A percentile compares a stretch with the other conserved stretches of the same genome.
phyloP scores from a whole-genome alignment of 2,888 invertebrate genomes.

The Chloroclystis v-ata region DNA sequence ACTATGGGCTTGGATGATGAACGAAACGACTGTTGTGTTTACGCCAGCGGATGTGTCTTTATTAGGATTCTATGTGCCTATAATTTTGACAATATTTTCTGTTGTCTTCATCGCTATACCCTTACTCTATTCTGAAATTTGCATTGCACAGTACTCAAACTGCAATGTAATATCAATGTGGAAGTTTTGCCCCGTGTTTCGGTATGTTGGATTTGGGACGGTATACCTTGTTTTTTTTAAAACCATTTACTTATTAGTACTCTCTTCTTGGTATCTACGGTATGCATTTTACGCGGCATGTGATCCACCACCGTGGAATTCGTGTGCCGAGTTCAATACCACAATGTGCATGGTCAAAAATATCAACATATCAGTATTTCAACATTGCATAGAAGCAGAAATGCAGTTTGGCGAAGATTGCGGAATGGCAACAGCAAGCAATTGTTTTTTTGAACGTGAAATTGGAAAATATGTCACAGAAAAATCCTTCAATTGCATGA shows the following conservation, averaged over 20 bases:
- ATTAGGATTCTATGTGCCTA: constrained; percentile 50
- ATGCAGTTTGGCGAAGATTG: constrained; percentile 55
- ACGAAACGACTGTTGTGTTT: constrained; percentile 49
- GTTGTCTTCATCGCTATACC: constrained; percentile 62
- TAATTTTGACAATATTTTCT: constrained; percentile 39
- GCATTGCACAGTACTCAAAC: constrained; percentile 63
- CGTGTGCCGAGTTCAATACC: constrained; percentile 51
- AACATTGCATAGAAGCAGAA: constrained; percentile 63
- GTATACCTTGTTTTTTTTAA: constrained; percentile 52
- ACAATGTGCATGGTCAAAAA: constrained; percentile 64
- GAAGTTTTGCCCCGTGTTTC: constrained; percentile 62
- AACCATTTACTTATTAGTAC: constrained; percentile 45
- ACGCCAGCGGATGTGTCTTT: constrained; percentile 51
- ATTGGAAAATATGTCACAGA: constrained; percentile 51
- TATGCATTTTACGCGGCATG: constrained; percentile 54
- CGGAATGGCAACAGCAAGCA: constrained; percentile 61
- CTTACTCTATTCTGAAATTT: constrained; percentile 63
- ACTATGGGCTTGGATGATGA: constrained; percentile 63
- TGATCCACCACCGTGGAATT: constrained; percentile 61
- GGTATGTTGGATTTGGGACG: constrained; percentile 52
- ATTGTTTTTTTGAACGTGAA: constrained; percentile 56
- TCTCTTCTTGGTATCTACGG: constrained; percentile 57
- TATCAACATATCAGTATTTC: constrained; percentile 57
- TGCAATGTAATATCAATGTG: constrained; percentile 54
- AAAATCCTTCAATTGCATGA: constrained; percentile 35